Base-by-base conservation (phyloP, 2,113 vertebrate species). In the Pimephales promelas region DNA sequence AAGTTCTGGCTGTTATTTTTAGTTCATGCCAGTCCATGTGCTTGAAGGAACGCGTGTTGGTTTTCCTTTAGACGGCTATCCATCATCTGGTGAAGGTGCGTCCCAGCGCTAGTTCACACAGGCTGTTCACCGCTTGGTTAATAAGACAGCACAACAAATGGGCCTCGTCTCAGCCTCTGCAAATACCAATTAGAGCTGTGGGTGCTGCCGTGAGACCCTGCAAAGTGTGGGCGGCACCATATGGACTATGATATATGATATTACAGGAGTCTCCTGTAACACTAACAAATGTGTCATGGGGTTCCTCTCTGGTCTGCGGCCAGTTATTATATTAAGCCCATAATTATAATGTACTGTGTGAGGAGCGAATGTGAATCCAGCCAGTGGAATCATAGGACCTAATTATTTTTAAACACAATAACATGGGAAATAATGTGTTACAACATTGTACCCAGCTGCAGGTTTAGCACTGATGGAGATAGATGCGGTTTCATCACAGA, bases 41-140 rank as follows among this genome's bases (percentile, higher is more conserved):
- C 78, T 81, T 24, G 72, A 16, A 87, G 74, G 1, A 61, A 28
- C 9, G 47, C 71, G 54, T 79, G 18, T 49, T 49, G 1, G 47
- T 79, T 40, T 81, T 70, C 79, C 47, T 75, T 75, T 89, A 89
- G 85, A 85, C 89, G 82, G 61, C 52, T 70, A 85, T 89, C 79
- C 86, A 88, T 93, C 86, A 90, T 59, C 8, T 22, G 28, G 24
- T 78, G 62, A 26, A 52, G 74, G 79, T 49, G 5, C 36, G 72
- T 57, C 34, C n/a, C 24, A 16, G 8, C 0, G 1, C 10, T 72
- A 43, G 66, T 73, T 49, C 79, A 14, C 24, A 10, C 56, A 36
- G 77, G 31, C 28, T 74, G 47, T 62, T 68, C 49, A 24, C 62
- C 11, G 34, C 16, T 78, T 10, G 1, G 74, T 52, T 87, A 40